Percentiles rank a stretch among this genome's conserved stretches.
These are phyloP conservation scores for Gallinago jamesoni DNA, from an alignment of 2,113 vertebrate genomes.

Conservation along the genomic window DNA sequence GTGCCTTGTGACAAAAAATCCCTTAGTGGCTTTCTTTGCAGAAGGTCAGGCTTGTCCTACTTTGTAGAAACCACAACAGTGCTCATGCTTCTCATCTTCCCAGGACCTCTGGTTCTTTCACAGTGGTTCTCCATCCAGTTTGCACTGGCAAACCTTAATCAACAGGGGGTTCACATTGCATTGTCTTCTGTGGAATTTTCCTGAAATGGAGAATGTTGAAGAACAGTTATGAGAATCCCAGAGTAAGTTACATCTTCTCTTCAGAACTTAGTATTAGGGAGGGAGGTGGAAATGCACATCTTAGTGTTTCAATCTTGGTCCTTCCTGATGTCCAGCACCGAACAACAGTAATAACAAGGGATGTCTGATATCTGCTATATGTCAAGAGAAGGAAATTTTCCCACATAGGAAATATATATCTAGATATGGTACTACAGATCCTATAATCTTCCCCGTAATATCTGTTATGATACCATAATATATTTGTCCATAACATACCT, in stretches of 20 bases:
- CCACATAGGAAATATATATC: neutral
- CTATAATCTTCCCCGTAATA: neutral
- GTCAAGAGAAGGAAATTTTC: neutral
- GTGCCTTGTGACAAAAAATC: neutral
- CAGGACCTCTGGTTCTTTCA: neutral
- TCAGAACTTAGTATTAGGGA: neutral
- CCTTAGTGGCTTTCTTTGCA: neutral
- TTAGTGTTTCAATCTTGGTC: neutral
- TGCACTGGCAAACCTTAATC: neutral
- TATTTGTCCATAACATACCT: neutral
- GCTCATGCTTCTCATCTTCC: neutral
- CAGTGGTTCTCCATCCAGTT: neutral
- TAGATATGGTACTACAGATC: neutral
- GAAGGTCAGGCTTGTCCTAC: neutral
- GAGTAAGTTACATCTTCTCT: neutral
- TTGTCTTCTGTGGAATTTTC: neutral
- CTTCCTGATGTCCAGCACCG: neutral
- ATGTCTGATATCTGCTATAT: neutral
- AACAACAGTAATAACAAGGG: neutral
- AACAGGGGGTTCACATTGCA: fast-evolving
- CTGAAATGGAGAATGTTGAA: neutral
- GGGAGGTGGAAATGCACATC: neutral
- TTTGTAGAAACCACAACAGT: neutral
- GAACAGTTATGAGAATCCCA: neutral
- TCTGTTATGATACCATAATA: neutral